A percentile compares a stretch with the other conserved stretches of the same genome.
These are phyloP conservation scores for Unio pictorum DNA, from an alignment of 2,888 invertebrate genomes.

Conservation along the genomic window DNA sequence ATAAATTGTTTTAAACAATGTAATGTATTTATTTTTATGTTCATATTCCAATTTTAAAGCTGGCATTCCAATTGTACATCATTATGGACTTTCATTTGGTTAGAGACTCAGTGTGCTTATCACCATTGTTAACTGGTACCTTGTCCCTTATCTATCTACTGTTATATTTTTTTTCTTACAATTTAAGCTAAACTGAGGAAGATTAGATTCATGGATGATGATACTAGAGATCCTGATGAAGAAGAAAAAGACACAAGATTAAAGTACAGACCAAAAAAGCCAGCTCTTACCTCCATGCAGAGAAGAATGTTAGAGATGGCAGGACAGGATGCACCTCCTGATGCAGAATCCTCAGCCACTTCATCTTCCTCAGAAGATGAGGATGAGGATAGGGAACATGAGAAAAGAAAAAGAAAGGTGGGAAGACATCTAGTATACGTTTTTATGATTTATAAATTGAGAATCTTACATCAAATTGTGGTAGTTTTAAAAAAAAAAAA, in stretches of 20 bases:
- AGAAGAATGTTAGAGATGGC: conserved; percentile 89
- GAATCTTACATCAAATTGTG: too few relatives aligned
- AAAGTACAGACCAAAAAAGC: conserved; percentile 31
- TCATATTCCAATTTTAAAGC: too few relatives aligned
- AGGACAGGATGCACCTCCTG: conserved; percentile 86
- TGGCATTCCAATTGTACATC: too few relatives aligned
- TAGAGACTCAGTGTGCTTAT: too few relatives aligned
- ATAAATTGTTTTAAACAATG: too few relatives aligned
- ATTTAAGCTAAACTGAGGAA: conserved; percentile 59
- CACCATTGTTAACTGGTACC: background rate
- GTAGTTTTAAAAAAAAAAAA: too few relatives aligned
- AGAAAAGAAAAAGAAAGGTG: background rate
- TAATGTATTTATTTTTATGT: too few relatives aligned
- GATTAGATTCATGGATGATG: conserved; percentile 79
- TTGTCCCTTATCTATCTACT: background rate
- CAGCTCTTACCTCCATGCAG: conserved; percentile 76
- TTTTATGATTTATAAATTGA: too few relatives aligned
- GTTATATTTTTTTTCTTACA: background rate
- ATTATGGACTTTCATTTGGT: too few relatives aligned
- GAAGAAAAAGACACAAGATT: conserved; percentile 64
- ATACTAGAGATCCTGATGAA: conserved; percentile 70
- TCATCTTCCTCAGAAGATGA: conserved; percentile 25
- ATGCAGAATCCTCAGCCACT: conserved; percentile 10
- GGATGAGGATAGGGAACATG: conserved; percentile 18
- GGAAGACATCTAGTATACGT: too few relatives aligned